Percentiles rank a stretch among this genome's conserved stretches.
phyloP scores from a whole-genome alignment of 2,888 invertebrate genomes.

The Melanostoma mellinum region DNA sequence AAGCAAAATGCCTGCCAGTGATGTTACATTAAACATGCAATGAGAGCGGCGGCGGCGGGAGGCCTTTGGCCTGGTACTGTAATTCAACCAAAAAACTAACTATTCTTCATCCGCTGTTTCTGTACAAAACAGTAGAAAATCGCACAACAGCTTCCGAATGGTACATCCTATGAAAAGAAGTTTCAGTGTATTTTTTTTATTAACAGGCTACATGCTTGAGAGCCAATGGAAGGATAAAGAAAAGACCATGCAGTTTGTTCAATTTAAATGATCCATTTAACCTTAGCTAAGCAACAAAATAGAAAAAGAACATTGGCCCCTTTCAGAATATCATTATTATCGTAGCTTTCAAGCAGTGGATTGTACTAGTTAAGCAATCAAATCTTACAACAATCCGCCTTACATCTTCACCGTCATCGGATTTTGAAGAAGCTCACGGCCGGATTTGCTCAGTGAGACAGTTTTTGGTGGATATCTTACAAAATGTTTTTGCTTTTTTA shows the following conservation, averaged over 20 bases:
- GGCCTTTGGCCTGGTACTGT: constrained; percentile 31
- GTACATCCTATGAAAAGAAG: constrained; percentile 44
- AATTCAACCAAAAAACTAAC: constrained; percentile 45
- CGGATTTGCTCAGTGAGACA: neutral
- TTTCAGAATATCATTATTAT: constrained; percentile 56
- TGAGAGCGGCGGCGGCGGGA: constrained; percentile 44
- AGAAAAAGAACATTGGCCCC: constrained; percentile 41
- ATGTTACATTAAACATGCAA: constrained; percentile 64
- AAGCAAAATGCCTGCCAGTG: constrained; percentile 63
- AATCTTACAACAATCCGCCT: constrained; percentile 43
- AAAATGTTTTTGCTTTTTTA: too few relatives aligned
- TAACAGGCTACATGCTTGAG: neutral
- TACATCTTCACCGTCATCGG: constrained; percentile 2
- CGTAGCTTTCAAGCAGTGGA: constrained; percentile 21
- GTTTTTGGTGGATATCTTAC: too few relatives aligned
- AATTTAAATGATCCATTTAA: constrained; percentile 54
- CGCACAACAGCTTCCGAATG: constrained; percentile 54
- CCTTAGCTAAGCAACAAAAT: constrained; percentile 21
- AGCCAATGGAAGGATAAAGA: neutral
- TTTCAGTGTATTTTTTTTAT: neutral
- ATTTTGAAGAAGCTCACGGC: neutral
- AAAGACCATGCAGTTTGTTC: constrained; percentile 26
- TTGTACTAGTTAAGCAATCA: constrained; percentile 39
- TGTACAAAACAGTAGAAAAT: constrained; percentile 38
- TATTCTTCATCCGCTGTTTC: constrained; percentile 19